Conservation (phyloP, 2,797 vertebrate genomes). For the Pelochelys cantorii region DNA sequence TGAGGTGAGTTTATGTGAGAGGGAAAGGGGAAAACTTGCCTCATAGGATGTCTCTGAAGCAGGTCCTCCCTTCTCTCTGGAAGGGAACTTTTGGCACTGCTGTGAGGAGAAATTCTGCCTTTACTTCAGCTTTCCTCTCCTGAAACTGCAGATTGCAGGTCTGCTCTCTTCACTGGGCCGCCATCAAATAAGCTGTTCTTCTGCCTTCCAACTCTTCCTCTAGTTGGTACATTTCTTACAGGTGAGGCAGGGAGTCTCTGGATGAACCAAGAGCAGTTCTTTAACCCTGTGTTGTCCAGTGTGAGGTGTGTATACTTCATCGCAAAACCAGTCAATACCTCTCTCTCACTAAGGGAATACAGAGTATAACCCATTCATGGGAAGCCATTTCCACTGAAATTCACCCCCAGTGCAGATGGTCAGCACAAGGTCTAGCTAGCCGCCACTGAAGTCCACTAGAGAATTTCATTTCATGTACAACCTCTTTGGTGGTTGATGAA, state of each 20-base stretch:
- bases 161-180: not conserved
- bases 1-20: no score
- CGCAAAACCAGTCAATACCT: not conserved
- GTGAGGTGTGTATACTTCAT: no score
- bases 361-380: not conserved
- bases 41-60: not conserved
- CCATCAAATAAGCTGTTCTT: not conserved
- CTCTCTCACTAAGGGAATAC: slow-evolving; percentile 8
- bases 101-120: no score
- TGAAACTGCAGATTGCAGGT: not conserved
- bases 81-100: no score
- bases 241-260: not conserved
- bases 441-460: not conserved
- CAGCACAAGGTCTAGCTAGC: not conserved
- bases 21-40: not conserved
- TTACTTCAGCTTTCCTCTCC: not conserved
- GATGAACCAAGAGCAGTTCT: no score
- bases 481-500: slow-evolving; percentile 54
- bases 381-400: slow-evolving; percentile 34
- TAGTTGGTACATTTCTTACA: not conserved
- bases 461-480: slow-evolving; percentile 38
- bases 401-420: not conserved
- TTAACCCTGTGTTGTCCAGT: no score
- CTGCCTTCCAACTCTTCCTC: not conserved
- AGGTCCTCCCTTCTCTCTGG: not conserved